Evolutionary conservation across 1,140 invertebrate species (phyloP), one percentile per base, ranked within the genome.

Genomic region (Melitaea cinxia): DNA sequence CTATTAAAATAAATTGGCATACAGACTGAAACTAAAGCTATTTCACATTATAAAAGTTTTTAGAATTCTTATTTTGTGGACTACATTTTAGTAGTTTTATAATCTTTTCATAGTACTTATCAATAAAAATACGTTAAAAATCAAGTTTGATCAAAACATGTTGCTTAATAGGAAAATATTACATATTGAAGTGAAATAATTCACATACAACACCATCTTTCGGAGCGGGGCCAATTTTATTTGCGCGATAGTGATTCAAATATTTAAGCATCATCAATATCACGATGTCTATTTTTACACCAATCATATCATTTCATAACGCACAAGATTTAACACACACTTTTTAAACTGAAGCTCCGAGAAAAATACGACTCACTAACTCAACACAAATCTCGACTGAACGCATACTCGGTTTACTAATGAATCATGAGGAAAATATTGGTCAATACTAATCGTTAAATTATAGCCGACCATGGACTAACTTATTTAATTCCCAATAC

Each of bases 361-460:
- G 53, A 47, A 70, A 55, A 66, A 63, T 60, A 61, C 30, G 47
- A 59, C 54, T 67, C 59, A 68, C 39, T 57, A 55, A 59, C 54
- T 67, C 59, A 66, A 33, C 52, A 52, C 42, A 35, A 60, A 57
- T 39, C 23, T 30, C 39, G 23, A 37, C 61, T 37, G 21, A 42
- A 17, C n/a, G n/a, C n/a, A n/a, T 42, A 54, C 50, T 14, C 19
- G 17, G 39, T 45, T 54, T 9, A 55, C 33, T 60, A 68, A 75
- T 83, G 84, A 83, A 66, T 84, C 80, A 88, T 67, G 52, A 86
- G 83, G 85, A 88, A 89, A 89, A 88, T 75, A 78, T 80, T 77
- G 70, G 52, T 76, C 65, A 68, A 78, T 79, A 80, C 73, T 70
- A 73, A 78, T 77, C 73, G 81, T 84, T 82, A 83, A 81, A 84